Evolutionary conservation across 2,113 vertebrate genomes (phyloP).

Genomic region (Cyprinus carpio): DNA sequence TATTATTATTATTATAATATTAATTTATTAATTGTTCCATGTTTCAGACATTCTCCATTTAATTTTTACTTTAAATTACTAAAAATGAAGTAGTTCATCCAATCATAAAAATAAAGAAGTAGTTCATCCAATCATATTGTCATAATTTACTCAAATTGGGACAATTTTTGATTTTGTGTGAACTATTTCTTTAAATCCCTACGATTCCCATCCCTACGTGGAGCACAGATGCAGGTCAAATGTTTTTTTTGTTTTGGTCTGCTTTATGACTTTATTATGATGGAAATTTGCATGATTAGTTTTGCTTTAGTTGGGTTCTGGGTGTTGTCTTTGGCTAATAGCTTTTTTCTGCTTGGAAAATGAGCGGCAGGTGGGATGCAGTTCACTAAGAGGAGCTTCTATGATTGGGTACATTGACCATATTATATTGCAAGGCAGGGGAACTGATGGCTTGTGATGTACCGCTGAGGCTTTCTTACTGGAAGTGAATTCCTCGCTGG

Average conservation of each 20-base stretch:
- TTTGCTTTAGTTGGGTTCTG: background rate
- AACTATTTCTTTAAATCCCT: background rate
- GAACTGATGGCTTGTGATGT: slow-evolving; percentile 66
- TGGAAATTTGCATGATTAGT: slow-evolving; percentile 28
- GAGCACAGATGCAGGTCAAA: background rate
- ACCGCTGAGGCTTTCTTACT: slow-evolving; percentile 72
- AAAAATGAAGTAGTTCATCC: background rate
- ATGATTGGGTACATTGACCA: slow-evolving; percentile 5
- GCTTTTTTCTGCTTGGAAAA: background rate
- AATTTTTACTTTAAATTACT: background rate
- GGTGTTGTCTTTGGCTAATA: background rate
- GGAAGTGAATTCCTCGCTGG: slow-evolving; percentile 73
- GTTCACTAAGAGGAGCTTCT: slow-evolving; percentile 45
- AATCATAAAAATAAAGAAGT: background rate
- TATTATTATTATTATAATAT: background rate
- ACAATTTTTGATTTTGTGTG: background rate
- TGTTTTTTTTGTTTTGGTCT: background rate
- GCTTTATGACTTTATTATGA: background rate
- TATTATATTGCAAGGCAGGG: slow-evolving; percentile 70
- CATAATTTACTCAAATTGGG: background rate
- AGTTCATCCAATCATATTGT: background rate
- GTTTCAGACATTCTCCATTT: background rate
- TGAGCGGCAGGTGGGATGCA: background rate
- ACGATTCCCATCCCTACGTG: background rate
- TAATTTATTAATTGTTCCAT: background rate